phyloP scores from a whole-genome alignment of 2,888 invertebrate species.

The Heliconius ethilla region DNA sequence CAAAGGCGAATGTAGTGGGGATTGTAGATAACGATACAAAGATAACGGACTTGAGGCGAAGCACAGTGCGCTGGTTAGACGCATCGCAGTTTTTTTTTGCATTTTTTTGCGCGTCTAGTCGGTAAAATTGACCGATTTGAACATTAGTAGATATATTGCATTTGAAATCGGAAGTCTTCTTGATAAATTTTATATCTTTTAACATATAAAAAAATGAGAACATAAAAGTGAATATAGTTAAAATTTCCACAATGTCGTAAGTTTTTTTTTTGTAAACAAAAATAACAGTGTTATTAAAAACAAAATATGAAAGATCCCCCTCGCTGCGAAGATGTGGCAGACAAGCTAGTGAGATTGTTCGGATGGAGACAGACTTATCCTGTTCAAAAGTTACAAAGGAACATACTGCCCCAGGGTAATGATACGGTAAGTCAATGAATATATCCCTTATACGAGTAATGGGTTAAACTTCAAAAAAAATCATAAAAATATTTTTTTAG shows the following conservation, averaged over 20 bases:
- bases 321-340: constrained; percentile 88
- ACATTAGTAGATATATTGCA: constrained; percentile 2
- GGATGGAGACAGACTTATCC: constrained; percentile 91
- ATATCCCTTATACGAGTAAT: neutral
- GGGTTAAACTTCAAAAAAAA: neutral
- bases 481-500: neutral
- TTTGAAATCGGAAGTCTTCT: neutral
- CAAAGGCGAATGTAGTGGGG: constrained; percentile 55
- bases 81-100: constrained; percentile 42
- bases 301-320: constrained; percentile 83
- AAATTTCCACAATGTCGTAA: neutral
- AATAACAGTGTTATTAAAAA: constrained; percentile 21
- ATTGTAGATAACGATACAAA: constrained; percentile 70
- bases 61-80: constrained; percentile 41
- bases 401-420: constrained; percentile 75
- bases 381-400: constrained; percentile 88
- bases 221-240: neutral
- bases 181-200: neutral
- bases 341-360: constrained; percentile 88
- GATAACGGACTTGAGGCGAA: constrained; percentile 69
- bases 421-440: constrained; percentile 60
- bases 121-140: constrained; percentile 19
- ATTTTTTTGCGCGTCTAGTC: constrained; percentile 36
- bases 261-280: neutral
- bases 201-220: neutral